Conservation (phyloP, 1,140 invertebrate genomes). For the Augochlora pura region DNA sequence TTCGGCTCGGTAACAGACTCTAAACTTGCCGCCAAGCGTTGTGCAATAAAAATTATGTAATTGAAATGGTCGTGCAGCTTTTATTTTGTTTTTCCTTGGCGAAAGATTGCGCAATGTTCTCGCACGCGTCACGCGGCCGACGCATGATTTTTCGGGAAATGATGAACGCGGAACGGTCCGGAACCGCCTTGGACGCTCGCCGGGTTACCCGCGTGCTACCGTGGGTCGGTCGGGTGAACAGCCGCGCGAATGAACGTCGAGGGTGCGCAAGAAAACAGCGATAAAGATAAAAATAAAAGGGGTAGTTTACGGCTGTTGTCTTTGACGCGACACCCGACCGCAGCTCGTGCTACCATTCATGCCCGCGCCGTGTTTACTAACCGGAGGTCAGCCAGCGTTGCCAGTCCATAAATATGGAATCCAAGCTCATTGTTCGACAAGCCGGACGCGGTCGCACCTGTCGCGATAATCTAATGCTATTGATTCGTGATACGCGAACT, state of each 20-base stretch:
- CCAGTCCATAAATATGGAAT: neutral
- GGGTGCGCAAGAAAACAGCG: neutral
- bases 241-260: neutral
- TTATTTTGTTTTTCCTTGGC: neutral
- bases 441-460: neutral
- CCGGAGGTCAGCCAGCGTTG: neutral
- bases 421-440: neutral
- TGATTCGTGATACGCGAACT: neutral
- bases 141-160: no score
- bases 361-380: neutral
- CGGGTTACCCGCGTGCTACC: no score
- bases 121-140: no score
- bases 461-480: neutral
- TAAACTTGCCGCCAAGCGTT: neutral
- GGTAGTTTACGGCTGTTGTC: neutral
- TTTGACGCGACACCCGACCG: neutral
- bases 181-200: no score
- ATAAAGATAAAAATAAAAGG: constrained; percentile 2
- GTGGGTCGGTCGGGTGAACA: neutral
- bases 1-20: neutral
- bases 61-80: neutral
- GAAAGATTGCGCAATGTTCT: no score
- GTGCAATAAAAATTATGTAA: neutral
- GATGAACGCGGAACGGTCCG: no score
- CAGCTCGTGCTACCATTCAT: neutral